Evolutionary conservation across 37 sponge, comb jelly and placozoan genomes (phyloP).

Genomic region (Geodia barretti): DNA sequence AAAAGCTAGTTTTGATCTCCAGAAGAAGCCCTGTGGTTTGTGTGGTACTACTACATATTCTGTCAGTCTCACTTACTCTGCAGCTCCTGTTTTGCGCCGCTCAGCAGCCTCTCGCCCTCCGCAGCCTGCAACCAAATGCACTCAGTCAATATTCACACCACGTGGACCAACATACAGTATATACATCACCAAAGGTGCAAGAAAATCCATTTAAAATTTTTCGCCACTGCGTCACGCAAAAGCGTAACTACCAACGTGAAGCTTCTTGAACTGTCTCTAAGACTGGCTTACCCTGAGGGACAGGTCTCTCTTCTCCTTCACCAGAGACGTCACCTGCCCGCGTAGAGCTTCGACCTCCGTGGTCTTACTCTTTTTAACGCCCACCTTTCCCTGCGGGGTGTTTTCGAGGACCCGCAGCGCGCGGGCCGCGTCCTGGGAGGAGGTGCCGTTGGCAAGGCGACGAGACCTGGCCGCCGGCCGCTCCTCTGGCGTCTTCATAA

Average conservation of each 20-base stretch:
- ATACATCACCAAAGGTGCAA: neutral
- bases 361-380: neutral
- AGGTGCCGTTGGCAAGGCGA: too few relatives aligned
- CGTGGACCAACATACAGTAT: neutral
- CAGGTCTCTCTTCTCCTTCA: conserved; percentile 3
- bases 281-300: neutral
- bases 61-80: too few relatives aligned
- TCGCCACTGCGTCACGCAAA: too few relatives aligned
- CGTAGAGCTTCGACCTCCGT: conserved; percentile 11
- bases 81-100: neutral
- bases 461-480: neutral
- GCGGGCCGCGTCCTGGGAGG: too few relatives aligned
- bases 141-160: too few relatives aligned
- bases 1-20: too few relatives aligned
- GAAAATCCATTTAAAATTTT: too few relatives aligned
- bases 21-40: too few relatives aligned
- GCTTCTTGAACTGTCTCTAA: neutral
- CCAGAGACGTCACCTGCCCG: conserved; percentile 10
- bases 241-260: too few relatives aligned
- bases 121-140: neutral
- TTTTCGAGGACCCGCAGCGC: conserved; percentile 10
- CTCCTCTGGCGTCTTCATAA: neutral
- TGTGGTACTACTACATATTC: too few relatives aligned
- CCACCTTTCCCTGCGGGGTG: conserved; percentile 5
- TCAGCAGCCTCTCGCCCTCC: neutral